Evolutionary conservation across 2,797 vertebrate species (phyloP), one percentile per base, ranked within the genome.

Genomic region (Loris lydekkerianus): DNA sequence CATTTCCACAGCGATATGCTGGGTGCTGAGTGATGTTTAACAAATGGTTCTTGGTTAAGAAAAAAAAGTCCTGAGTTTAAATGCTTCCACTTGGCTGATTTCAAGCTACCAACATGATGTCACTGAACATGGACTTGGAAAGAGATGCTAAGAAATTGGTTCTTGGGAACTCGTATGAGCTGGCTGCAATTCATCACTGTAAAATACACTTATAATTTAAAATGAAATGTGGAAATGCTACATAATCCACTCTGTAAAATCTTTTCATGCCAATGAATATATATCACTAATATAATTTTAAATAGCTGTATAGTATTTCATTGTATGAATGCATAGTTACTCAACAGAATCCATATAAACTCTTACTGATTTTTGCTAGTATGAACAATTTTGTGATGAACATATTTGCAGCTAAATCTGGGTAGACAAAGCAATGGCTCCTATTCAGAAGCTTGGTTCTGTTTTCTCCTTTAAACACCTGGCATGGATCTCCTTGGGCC

Each of bases 111-210:
- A 81, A 86, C 23, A 63, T 15, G 73, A 56, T 49, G 13, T 90
- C 81, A 88, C n/a, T 69, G 76, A 94, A 90, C 56, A 82, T 1
- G 49, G 69, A 87, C 72, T 81, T 85, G 85, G 40, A 85, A 97
- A 91, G 86, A 95, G 72, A 82, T 89, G n/a, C 46, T 93, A 92
- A 90, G 49, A 94, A 93, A 92, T 88, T 67, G 56, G 27, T 75
- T 94, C 80, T 60, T 87, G 7, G 3, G 13, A 92, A 61, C 34
- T 69, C 46, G 5, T 20, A 8, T 7, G 11, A 84, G 43, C 86
- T 87, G 56, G 77, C 25, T 87, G 17, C 56, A 73, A 67, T n/a
- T 81, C 9, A 31, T 31, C 43, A 34, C 69, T 13, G 15, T 82
- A 89, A 88, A 89, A 93, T 56, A 72, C 18, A 92, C 27, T 90